phyloP scores from a whole-genome alignment of 2,113 vertebrate genomes.

The Nibea albiflora region DNA sequence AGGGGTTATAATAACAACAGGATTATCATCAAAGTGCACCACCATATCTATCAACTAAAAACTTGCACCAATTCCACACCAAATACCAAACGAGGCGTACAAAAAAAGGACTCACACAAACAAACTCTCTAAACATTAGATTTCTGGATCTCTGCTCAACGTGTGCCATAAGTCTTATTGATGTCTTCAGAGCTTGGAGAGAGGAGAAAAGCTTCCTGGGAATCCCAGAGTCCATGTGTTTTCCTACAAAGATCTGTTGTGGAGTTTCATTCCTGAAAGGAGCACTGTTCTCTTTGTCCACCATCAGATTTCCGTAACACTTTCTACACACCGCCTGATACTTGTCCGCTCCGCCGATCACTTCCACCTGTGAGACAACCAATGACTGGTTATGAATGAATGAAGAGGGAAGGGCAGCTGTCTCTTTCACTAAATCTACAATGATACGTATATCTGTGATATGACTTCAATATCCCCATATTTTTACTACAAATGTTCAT shows the following conservation, averaged over 20 bases:
- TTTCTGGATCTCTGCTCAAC: neutral
- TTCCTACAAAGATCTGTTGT: slow-evolving; percentile 40
- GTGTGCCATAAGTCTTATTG: neutral
- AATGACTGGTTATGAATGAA: neutral
- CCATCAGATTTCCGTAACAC: slow-evolving; percentile 87
- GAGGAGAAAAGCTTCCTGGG: slow-evolving; percentile 84
- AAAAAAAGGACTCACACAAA: neutral
- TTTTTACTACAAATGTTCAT: too few relatives aligned
- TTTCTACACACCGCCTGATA: slow-evolving; percentile 93
- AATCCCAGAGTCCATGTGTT: slow-evolving; percentile 41
- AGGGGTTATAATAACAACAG: neutral
- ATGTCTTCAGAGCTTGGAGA: slow-evolving; percentile 76
- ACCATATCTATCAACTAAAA: neutral
- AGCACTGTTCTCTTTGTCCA: slow-evolving; percentile 85
- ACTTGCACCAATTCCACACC: neutral
- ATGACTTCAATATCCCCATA: neutral
- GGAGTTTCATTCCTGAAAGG: slow-evolving; percentile 70
- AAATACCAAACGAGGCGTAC: neutral
- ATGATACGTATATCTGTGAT: neutral
- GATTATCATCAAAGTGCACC: neutral
- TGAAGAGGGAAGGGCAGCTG: neutral
- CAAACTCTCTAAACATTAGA: neutral
- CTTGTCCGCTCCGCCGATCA: slow-evolving; percentile 95
- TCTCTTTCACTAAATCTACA: neutral
- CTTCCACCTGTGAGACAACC: slow-evolving; percentile 88